Percentiles rank a stretch among this genome's conserved stretches.
These are phyloP conservation scores for Chinchilla lanigera DNA, from an alignment of 2,113 vertebrate species.

Conservation along the genomic window DNA sequence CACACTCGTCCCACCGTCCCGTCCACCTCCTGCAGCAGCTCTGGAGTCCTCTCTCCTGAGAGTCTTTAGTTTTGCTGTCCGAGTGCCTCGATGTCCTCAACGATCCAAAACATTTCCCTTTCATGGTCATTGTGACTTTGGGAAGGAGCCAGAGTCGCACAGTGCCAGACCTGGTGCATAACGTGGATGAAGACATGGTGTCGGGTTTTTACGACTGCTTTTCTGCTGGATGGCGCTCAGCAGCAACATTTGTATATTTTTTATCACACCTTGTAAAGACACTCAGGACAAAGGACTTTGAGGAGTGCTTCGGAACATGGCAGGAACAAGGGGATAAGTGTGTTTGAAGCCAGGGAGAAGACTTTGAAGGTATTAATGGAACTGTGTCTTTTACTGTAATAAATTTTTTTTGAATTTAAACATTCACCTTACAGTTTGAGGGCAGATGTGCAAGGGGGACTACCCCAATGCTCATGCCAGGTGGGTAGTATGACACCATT, in stretches of 20 bases:
- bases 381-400: background rate
- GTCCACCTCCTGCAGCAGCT: background rate
- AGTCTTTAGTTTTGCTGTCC: background rate
- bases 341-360: background rate
- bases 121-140: background rate
- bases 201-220: background rate
- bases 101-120: background rate
- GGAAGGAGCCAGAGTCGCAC: fast-evolving
- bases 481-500: background rate
- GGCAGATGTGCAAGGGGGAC: background rate
- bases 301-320: background rate
- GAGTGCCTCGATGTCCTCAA: background rate
- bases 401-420: background rate
- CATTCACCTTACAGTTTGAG: too few species aligned
- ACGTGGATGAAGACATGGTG: background rate
- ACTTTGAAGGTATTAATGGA: background rate
- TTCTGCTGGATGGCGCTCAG: background rate
- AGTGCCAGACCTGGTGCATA: background rate
- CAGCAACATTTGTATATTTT: background rate
- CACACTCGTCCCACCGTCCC: background rate
- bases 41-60: background rate
- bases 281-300: background rate
- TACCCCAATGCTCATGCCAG: background rate
- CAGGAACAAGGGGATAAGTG: background rate
- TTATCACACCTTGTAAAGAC: background rate